These are phyloP conservation scores for Drosophila suboccidentalis DNA, from an alignment of 2,888 invertebrate genomes.

Conservation along the genomic window DNA sequence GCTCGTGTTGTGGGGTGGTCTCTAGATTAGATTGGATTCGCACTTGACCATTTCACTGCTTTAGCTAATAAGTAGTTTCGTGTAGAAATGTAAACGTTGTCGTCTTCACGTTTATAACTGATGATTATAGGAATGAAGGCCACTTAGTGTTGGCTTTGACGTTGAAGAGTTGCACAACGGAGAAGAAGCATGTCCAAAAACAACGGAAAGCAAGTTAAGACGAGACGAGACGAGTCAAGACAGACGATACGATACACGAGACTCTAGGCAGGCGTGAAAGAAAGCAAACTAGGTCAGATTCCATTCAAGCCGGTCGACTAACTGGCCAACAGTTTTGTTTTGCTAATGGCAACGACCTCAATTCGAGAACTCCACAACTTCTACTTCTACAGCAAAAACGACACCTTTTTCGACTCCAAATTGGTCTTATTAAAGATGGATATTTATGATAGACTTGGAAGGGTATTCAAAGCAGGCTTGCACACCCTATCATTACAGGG, in stretches of 20 bases:
- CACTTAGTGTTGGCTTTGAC: conserved; percentile 48
- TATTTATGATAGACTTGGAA: neutral
- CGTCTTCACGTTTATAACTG: conserved; percentile 54
- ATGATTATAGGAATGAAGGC: conserved; percentile 67
- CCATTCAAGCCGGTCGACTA: conserved; percentile 69
- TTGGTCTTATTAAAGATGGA: conserved; percentile 4
- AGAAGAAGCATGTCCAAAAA: conserved; percentile 49
- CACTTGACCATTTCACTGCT: conserved; percentile 35
- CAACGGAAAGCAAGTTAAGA: conserved; percentile 47
- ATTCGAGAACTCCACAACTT: conserved; percentile 35
- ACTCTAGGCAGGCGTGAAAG: conserved; percentile 67
- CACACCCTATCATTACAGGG: conserved; percentile 3
- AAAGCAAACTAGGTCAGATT: conserved; percentile 80
- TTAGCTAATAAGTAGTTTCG: conserved; percentile 22
- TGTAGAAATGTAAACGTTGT: conserved; percentile 22
- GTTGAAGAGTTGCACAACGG: conserved; percentile 63
- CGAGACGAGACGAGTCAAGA: conserved; percentile 15
- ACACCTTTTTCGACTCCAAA: conserved; percentile 21
- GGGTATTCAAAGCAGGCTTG: conserved; percentile 2
- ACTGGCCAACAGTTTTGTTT: conserved; percentile 72
- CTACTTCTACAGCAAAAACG: conserved; percentile 27
- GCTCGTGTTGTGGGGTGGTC: conserved; percentile 10
- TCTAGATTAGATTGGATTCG: conserved; percentile 47
- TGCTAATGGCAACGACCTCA: conserved; percentile 63
- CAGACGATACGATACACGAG: conserved; percentile 11